These are phyloP conservation scores for Cremastinae sp. DNA, from an alignment of 2,888 invertebrate species.

Conservation along the genomic window DNA sequence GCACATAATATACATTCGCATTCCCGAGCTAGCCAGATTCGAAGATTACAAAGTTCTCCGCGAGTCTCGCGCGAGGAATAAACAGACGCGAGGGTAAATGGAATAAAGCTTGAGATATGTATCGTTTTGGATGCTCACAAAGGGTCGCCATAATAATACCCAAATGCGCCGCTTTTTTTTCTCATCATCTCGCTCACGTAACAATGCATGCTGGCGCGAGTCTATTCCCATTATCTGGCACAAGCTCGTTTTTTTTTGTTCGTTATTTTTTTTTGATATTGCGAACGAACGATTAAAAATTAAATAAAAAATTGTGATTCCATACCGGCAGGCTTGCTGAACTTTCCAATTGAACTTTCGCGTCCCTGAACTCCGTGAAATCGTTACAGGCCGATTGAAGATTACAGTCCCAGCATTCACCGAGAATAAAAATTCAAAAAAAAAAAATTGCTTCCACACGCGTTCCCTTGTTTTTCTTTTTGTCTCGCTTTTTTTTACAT, in stretches of 20 bases:
- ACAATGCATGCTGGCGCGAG: conserved; percentile 38
- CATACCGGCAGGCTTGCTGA: too few species aligned
- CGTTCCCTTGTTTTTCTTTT: not conserved
- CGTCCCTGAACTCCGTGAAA: conserved; percentile 44
- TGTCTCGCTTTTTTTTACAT: not conserved
- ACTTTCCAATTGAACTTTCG: conserved; percentile 27
- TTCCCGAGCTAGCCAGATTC: conserved; percentile 33
- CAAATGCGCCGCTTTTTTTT: not conserved
- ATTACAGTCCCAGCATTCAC: conserved; percentile 40
- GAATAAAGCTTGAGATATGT: conserved; percentile 54
- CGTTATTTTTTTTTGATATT: too few species aligned
- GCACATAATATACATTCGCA: conserved; percentile 3
- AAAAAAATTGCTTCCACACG: conserved; percentile 7
- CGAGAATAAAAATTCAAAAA: conserved; percentile 8
- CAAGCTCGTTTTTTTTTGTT: too few species aligned
- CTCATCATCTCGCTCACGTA: conserved; percentile 27
- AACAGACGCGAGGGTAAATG: conserved; percentile 29
- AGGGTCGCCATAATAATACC: conserved; percentile 49
- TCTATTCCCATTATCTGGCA: conserved; percentile 44
- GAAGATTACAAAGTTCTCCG: conserved; percentile 40
- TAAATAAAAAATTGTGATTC: not conserved
- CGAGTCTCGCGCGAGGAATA: conserved; percentile 16
- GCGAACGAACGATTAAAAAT: not conserved
- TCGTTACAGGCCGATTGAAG: conserved; percentile 51
- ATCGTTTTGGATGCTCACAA: conserved; percentile 48